phyloP scores from a whole-genome alignment of 1,140 invertebrate genomes.

The Lysiphlebus fabarum region DNA sequence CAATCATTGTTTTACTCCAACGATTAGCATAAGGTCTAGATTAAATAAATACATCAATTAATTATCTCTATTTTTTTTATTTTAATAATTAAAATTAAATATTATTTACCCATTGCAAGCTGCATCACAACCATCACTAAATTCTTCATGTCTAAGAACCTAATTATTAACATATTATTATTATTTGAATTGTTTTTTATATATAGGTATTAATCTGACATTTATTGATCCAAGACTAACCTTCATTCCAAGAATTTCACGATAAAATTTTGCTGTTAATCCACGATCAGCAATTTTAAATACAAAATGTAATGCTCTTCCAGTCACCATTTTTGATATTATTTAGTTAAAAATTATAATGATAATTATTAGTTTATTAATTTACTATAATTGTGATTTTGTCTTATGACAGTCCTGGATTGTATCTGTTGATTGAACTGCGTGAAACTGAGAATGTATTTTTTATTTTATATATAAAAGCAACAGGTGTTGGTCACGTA shows the following conservation, averaged over 20 bases:
- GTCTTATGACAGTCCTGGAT: too few relatives aligned
- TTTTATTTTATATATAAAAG: too few relatives aligned
- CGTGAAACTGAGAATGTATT: too few relatives aligned
- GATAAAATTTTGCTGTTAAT: constrained; percentile 81
- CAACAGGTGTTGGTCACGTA: too few relatives aligned
- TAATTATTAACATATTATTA: constrained; percentile 40
- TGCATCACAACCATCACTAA: constrained; percentile 92
- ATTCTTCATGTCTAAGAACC: constrained; percentile 96
- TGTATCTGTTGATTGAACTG: too few relatives aligned
- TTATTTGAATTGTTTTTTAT: constrained; percentile 14
- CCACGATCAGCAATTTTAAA: constrained; percentile 90
- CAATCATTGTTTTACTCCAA: constrained; percentile 99
- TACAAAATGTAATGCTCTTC: constrained; percentile 88
- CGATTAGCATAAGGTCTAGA: constrained; percentile 89
- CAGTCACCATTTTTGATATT: constrained; percentile 54
- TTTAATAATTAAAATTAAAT: too few relatives aligned
- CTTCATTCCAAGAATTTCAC: constrained; percentile 91
- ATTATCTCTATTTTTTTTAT: constrained; percentile 1
- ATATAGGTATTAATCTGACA: constrained; percentile 1
- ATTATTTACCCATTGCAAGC: constrained; percentile 95
- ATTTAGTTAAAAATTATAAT: too few relatives aligned
- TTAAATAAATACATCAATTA: constrained; percentile 4
- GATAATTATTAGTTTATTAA: too few relatives aligned
- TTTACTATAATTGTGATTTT: too few relatives aligned
- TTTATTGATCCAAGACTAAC: constrained; percentile 55